Percentiles rank a stretch among this genome's conserved stretches.
phyloP scores from a whole-genome alignment of 1,140 invertebrate species.

The Eumeta japonica region DNA sequence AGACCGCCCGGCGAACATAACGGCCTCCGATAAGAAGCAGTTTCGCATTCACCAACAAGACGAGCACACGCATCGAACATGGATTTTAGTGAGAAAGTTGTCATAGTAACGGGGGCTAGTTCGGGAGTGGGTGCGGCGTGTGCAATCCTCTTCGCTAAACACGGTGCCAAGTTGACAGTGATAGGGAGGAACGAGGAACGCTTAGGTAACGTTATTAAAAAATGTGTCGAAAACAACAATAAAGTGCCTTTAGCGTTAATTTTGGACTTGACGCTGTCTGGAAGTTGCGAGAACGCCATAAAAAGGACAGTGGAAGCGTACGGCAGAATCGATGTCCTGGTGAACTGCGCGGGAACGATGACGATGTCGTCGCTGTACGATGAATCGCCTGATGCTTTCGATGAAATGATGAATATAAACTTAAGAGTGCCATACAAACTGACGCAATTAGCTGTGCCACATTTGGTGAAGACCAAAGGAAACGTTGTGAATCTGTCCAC shows the following conservation, averaged over 20 bases:
- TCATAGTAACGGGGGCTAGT: constrained; percentile 25
- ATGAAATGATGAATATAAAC: constrained; percentile 68
- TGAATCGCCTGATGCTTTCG: constrained; percentile 59
- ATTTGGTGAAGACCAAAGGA: constrained; percentile 61
- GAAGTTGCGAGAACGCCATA: constrained; percentile 62
- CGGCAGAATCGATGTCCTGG: constrained; percentile 62
- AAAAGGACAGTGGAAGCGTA: constrained; percentile 60
- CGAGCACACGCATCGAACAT: constrained; percentile 10
- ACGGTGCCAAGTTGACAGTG: constrained; percentile 61
- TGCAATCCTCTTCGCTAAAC: constrained; percentile 59
- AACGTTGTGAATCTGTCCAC: constrained; percentile 25
- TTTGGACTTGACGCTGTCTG: constrained; percentile 63
- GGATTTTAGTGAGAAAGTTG: constrained; percentile 22
- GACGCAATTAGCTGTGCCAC: constrained; percentile 69
- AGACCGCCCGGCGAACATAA: background rate
- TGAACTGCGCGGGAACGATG: constrained; percentile 77
- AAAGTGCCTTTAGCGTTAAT: constrained; percentile 45
- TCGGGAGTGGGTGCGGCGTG: constrained; percentile 64
- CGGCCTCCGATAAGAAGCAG: background rate
- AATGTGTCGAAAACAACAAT: constrained; percentile 58
- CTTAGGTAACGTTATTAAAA: constrained; percentile 59
- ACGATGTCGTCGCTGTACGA: constrained; percentile 66
- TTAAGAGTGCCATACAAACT: constrained; percentile 68
- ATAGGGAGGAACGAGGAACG: constrained; percentile 68
- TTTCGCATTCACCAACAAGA: background rate